These are phyloP conservation scores for Bombus sibiricus DNA, from an alignment of 1,140 invertebrate genomes.

Conservation along the genomic window DNA sequence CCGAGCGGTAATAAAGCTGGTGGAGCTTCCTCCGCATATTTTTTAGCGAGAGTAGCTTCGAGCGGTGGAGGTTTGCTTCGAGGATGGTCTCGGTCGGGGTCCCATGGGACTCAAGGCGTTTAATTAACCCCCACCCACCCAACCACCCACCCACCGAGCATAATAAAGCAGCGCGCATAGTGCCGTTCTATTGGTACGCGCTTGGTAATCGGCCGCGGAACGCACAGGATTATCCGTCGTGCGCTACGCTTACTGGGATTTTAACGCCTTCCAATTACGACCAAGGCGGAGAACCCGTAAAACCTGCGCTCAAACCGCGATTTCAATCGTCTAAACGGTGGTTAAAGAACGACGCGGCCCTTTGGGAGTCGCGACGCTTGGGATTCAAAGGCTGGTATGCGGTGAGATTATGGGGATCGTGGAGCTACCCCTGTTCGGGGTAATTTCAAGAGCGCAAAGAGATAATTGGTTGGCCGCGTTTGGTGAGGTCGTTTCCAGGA, in stretches of 20 bases:
- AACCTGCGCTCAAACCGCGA: neutral
- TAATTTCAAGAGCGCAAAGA: neutral
- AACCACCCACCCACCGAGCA: neutral
- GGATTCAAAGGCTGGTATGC: neutral
- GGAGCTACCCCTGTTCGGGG: too few species aligned
- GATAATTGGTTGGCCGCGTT: neutral
- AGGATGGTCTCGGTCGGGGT: conserved; percentile 9
- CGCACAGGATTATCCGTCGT: conserved; percentile 18
- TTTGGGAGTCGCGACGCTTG: neutral
- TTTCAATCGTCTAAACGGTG: conserved; percentile 8
- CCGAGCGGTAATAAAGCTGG: conserved; percentile 43
- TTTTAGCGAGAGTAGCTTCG: conserved; percentile 30
- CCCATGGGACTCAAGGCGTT: conserved; percentile 52
- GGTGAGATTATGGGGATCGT: neutral
- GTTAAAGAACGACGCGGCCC: neutral
- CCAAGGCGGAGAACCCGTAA: neutral
- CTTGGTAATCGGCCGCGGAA: conserved; percentile 12
- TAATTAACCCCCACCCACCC: conserved; percentile 43
- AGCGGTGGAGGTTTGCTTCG: neutral
- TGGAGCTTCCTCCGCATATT: conserved; percentile 47
- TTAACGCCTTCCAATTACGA: conserved; percentile 37
- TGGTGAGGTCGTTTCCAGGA: too few species aligned
- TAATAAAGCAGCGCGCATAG: conserved; percentile 55
- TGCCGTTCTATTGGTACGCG: conserved; percentile 29
- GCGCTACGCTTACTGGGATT: conserved; percentile 45